Base-by-base conservation (phyloP, 2,113 vertebrate genomes). In the Kryptolebias marmoratus region DNA sequence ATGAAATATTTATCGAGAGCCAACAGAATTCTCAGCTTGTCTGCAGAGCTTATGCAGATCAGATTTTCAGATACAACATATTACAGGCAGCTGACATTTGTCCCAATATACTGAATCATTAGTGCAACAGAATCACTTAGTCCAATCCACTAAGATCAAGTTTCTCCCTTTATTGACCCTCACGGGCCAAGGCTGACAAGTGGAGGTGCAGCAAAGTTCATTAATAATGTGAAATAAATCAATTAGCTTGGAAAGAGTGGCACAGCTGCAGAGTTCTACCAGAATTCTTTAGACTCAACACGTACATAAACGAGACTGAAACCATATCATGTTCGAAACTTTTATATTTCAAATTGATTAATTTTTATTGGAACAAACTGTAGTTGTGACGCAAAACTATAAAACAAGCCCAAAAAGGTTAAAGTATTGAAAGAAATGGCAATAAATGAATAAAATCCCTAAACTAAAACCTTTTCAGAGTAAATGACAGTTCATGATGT, bases 181-280 rank as follows among this genome's bases (percentile, higher is more conserved):
- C 91, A 68, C 91, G 89, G 95, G 94, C 93, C 92, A 85, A 90
- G 91, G 92, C 95, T 97, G 96, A 98, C 96, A 97, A 95, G 94
- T 95, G 82, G 92, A 95, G 93, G 95, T 95, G 95, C 95, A 88
- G 93, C 95, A 98, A 97, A 98, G 96, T 98, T 97, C 97, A 98
- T 98, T 98, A 98, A 98, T 96, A 97, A 98, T 95, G 94, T 94
- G 95, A 93, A 95, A 96, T 96, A 95, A 96, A 98, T 97, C 97
- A 97, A 96, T 96, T 94, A 83, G 91, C 93, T 76, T 78, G 94
- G 92, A 96, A 95, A 95, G 93, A 91, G 90, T 93, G 90, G 92
- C 94, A 95, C 91, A 86, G 91, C 92, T 90, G 93, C 94, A 95
- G 52, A 58, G 39, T 30, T 56, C 15, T 13, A 28, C 22, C 44